phyloP scores from a whole-genome alignment of 2,888 invertebrate genomes.

The Pelosia muscerda region DNA sequence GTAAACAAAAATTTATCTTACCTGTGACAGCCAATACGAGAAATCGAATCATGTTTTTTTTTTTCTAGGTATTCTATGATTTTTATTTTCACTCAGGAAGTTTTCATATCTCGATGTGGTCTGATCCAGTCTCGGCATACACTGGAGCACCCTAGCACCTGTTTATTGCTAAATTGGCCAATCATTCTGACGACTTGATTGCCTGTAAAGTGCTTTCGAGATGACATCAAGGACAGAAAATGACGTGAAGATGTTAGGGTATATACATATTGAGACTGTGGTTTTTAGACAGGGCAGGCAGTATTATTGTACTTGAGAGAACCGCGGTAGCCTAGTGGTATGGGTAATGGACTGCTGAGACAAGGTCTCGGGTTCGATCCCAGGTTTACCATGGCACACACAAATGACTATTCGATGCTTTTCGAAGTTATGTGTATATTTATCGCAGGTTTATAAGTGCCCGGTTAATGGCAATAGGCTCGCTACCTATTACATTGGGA shows the following conservation, averaged over 20 bases:
- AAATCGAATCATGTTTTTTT: slow-evolving; percentile 45
- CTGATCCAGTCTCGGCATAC: slow-evolving; percentile 41
- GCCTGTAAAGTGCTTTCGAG: slow-evolving; percentile 67
- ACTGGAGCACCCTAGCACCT: slow-evolving; percentile 57
- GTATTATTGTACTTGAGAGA: no score
- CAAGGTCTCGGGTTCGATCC: no score
- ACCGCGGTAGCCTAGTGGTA: no score
- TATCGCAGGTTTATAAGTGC: no score
- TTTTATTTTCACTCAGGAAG: slow-evolving; percentile 43
- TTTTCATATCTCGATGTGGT: slow-evolving; percentile 44
- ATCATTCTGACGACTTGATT: slow-evolving; percentile 65
- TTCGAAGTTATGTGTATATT: no score
- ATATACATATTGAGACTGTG: slow-evolving; percentile 33
- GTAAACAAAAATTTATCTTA: slow-evolving; percentile 43
- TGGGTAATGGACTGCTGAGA: no score
- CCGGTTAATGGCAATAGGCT: no score
- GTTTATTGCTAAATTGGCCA: slow-evolving; percentile 80
- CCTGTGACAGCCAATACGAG: slow-evolving; percentile 50
- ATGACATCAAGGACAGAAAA: slow-evolving; percentile 74
- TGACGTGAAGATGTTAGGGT: slow-evolving; percentile 44
- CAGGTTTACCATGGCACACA: no score
- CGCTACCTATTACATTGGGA: no score
- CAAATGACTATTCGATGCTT: no score
- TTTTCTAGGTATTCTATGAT: not conserved
- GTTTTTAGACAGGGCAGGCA: no score